These are phyloP conservation scores for Notoglanidium macrostoma DNA, from an alignment of 2,797 vertebrate species.

Conservation along the genomic window DNA sequence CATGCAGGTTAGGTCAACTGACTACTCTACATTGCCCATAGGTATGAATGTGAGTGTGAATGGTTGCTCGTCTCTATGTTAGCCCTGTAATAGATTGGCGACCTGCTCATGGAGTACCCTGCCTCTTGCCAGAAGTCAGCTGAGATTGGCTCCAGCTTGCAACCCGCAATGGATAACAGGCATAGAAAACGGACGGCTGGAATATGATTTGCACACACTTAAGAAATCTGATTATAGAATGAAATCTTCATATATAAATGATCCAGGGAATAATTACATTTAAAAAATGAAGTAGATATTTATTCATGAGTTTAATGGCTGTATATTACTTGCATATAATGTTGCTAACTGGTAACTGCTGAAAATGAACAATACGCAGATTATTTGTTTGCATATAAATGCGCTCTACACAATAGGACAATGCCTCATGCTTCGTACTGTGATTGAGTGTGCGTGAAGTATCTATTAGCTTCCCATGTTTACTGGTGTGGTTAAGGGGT, in stretches of 20 bases:
- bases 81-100: too few relatives aligned
- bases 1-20: too few relatives aligned
- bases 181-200: too few relatives aligned
- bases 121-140: too few relatives aligned
- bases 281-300: neutral
- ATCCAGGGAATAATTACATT: neutral
- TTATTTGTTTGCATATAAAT: neutral
- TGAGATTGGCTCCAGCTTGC: too few relatives aligned
- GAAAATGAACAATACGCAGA: neutral
- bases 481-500: constrained; percentile 48
- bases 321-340: neutral
- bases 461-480: constrained; percentile 51
- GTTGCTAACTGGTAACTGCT: neutral
- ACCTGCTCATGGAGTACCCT: too few relatives aligned
- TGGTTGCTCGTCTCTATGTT: too few relatives aligned
- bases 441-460: neutral
- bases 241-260: neutral
- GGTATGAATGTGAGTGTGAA: too few relatives aligned
- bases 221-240: neutral
- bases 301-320: neutral
- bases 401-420: neutral
- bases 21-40: too few relatives aligned
- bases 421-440: neutral
- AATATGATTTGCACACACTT: neutral
- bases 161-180: too few relatives aligned